Conservation (phyloP, 1,140 invertebrate genomes). For the Pseudomyrmex gracilis region DNA sequence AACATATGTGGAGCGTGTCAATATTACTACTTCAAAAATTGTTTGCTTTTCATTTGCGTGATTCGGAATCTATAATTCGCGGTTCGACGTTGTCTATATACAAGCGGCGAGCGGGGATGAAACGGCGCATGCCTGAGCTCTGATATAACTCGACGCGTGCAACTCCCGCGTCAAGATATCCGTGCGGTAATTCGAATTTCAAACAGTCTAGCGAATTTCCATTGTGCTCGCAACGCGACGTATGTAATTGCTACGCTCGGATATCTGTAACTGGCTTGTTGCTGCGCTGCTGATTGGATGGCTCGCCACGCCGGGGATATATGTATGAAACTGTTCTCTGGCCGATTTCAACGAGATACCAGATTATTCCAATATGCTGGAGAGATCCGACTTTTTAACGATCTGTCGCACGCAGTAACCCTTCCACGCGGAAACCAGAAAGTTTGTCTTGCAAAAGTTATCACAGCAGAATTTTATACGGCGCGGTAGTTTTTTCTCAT, state of each 20-base stretch:
- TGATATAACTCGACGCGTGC: constrained; percentile 59
- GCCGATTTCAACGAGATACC: constrained; percentile 65
- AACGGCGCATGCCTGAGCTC: constrained; percentile 40
- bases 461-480: neutral
- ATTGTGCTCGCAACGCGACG: constrained; percentile 78
- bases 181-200: constrained; percentile 83
- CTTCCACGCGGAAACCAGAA: neutral
- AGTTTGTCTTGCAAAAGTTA: constrained; percentile 24
- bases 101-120: too few species aligned
- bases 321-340: constrained; percentile 45
- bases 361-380: constrained; percentile 58
- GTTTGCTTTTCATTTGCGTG: constrained; percentile 40
- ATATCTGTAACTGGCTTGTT: constrained; percentile 80
- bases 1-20: neutral
- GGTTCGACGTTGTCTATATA: constrained; percentile 6
- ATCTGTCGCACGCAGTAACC: constrained; percentile 18
- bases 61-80: constrained; percentile 37
- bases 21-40: constrained; percentile 18
- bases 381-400: constrained; percentile 65
- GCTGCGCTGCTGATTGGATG: constrained; percentile 77
- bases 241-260: constrained; percentile 81
- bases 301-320: constrained; percentile 24
- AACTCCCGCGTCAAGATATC: constrained; percentile 80
- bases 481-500: neutral
- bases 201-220: constrained; percentile 83